phyloP scores from a whole-genome alignment of 2,888 invertebrate genomes.

The Morpho achilles region DNA sequence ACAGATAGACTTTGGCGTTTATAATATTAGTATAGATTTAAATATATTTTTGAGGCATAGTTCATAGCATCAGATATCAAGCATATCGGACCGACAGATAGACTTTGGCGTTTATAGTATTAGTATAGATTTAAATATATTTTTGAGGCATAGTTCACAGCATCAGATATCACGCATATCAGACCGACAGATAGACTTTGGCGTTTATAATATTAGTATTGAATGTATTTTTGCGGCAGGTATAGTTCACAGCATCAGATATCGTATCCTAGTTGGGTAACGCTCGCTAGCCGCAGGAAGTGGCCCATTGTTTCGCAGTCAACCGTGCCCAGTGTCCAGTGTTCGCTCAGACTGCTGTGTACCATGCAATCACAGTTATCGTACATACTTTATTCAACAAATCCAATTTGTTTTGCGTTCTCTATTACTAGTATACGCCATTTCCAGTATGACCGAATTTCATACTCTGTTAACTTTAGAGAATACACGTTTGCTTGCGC shows the following conservation, averaged over 20 bases:
- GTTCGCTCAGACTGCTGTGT: conserved; percentile 28
- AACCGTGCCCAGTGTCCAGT: conserved; percentile 49
- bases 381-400: conserved; percentile 7
- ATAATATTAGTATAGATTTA: too few species aligned
- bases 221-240: too few species aligned
- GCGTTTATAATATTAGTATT: too few species aligned
- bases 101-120: too few species aligned
- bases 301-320: conserved; percentile 65
- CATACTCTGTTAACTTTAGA: conserved; percentile 13
- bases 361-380: conserved; percentile 3
- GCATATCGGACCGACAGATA: too few species aligned
- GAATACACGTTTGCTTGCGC: conserved; percentile 9
- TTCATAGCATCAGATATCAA: too few species aligned
- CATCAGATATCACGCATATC: too few species aligned
- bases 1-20: too few species aligned
- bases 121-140: too few species aligned
- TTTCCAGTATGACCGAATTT: conserved; percentile 11
- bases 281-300: conserved; percentile 60
- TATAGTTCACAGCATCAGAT: conserved; percentile 41
- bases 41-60: too few species aligned
- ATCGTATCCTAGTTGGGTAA: conserved; percentile 57
- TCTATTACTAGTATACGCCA: not conserved
- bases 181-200: too few species aligned
- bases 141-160: too few species aligned
- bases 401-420: conserved; percentile 12